A percentile compares a stretch with the other conserved stretches of the same genome.
phyloP scores from a whole-genome alignment of 2,888 invertebrate genomes.

The Deilephila porcellus region DNA sequence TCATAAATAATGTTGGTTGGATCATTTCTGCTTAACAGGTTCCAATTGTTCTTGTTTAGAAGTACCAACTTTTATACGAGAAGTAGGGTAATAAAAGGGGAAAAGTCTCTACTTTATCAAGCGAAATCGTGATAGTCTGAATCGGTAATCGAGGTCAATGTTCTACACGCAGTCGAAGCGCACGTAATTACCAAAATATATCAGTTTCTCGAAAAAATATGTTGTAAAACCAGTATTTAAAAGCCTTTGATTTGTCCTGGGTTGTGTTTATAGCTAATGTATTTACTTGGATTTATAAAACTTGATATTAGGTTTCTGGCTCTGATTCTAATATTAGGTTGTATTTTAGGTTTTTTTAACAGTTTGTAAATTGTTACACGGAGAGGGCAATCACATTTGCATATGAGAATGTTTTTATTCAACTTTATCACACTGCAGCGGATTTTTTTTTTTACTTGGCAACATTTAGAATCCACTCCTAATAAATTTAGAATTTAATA shows the following conservation, averaged over 20 bases:
- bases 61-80: neutral
- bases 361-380: neutral
- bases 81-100: no score
- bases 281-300: neutral
- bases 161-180: conserved; percentile 16
- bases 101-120: neutral
- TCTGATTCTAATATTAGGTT: neutral
- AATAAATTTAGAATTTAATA: neutral
- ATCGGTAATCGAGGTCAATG: conserved; percentile 23
- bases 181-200: neutral
- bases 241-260: neutral
- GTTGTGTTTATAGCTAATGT: neutral
- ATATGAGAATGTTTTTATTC: neutral
- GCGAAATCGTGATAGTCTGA: neutral
- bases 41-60: no score
- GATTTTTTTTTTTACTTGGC: neutral
- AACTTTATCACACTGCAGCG: neutral
- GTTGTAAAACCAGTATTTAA: conserved; percentile 24
- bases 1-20: no score
- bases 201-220: neutral
- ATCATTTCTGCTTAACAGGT: no score
- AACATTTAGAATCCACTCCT: neutral
- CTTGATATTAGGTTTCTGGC: neutral
- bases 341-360: neutral
- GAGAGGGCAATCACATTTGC: neutral